Base-by-base conservation (phyloP, 2,113 vertebrate species). In the Erythrocebus patas region DNA sequence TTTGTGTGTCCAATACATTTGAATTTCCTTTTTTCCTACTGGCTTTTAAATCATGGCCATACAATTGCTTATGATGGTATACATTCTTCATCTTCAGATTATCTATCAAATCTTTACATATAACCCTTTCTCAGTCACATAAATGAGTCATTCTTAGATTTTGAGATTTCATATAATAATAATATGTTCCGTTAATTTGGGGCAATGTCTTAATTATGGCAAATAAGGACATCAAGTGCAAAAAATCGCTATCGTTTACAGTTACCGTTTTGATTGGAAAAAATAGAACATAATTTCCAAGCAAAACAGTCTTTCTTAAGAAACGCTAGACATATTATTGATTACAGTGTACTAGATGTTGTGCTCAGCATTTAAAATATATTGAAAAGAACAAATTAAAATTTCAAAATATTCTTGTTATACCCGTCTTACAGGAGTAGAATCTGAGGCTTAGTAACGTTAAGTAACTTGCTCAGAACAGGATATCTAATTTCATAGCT, bases 11-110 rank as follows among this genome's bases (percentile, higher is more conserved):
- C 5, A 89, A 1, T 95, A 20, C 25, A 40, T 38, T 92, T 92
- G n/a, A 80, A 89, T 89, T 93, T 96, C 35, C 22, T 85, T 61
- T 18, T 76, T 88, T 94, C 43, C 64, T 79, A 4, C 66, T 93
- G 35, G 35, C 61, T 64, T 48, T 76, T 78, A 81, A 91, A 91
- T 91, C 68, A 76, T 94, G 73, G 32, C 38, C 11, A 30, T 82
- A 25, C n/a, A n/a, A 43, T 89, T 75, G 55, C 30, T 92, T 66
- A 13, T 75, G 48, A 48, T 48, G 48, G 40, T 38, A 75, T 57
- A 43, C 20, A 79, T 88, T 92, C 43, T 52, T 23, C 40, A 83
- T 88, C 83, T 96, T 94, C 43, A 70, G 38, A 66, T 75, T 73
- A 40, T 72, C 85, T 68, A 38, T 85, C 52, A 64, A 55, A 35